Percentiles rank a stretch among this genome's conserved stretches.
Evolutionary conservation across 2,113 vertebrate species (phyloP).

Genomic region (Chaetorhynchus papuensis): DNA sequence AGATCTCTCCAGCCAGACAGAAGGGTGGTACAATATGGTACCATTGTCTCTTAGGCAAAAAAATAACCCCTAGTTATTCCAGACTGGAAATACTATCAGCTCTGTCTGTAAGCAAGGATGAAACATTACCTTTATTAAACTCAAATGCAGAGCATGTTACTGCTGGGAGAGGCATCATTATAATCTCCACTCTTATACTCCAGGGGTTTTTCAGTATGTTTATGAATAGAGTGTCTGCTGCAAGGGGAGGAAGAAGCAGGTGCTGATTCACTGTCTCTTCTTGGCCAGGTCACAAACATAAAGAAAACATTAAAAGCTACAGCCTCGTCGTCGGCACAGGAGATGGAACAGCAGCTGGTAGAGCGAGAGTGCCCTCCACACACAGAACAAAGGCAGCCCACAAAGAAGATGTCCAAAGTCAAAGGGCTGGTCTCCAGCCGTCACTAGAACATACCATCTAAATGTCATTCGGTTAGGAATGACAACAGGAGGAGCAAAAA

Average conservation of each 20-base stretch:
- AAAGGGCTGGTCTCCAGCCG: slow-evolving; percentile 84
- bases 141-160: not conserved
- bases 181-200: not conserved
- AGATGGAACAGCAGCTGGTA: slow-evolving; percentile 77
- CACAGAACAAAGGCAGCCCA: slow-evolving; percentile 77
- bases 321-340: slow-evolving; percentile 73
- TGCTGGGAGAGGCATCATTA: not conserved
- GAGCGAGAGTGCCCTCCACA: slow-evolving; percentile 76
- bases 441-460: slow-evolving; percentile 72
- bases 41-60: not conserved
- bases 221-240: slow-evolving; percentile 11
- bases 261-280: slow-evolving; percentile 30
- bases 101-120: not conserved
- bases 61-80: not conserved
- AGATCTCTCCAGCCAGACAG: not conserved
- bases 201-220: not conserved
- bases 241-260: slow-evolving; percentile 68
- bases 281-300: slow-evolving; percentile 77
- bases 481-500: slow-evolving; percentile 48
- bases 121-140: not conserved
- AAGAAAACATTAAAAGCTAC: slow-evolving; percentile 80
- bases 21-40: not conserved
- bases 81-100: not conserved
- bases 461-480: slow-evolving; percentile 60
- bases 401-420: slow-evolving; percentile 86